Evolutionary conservation across 37 sponge, comb jelly and placozoan genomes (phyloP), one percentile per base, ranked within the genome.

Genomic region (Lycopodina hypogea): DNA sequence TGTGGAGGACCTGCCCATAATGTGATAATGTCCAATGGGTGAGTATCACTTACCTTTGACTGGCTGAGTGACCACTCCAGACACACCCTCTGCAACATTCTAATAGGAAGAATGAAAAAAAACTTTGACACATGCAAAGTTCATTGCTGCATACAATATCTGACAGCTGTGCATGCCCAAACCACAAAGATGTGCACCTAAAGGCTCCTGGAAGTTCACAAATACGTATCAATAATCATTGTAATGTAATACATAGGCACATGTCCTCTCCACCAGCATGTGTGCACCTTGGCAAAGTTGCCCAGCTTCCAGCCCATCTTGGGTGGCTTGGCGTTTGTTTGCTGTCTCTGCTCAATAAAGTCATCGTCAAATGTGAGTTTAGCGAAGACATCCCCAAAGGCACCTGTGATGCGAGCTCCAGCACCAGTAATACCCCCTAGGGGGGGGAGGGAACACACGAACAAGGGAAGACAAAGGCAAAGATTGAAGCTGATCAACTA

Each of bases 31-130:
- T n/a, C n/a, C n/a, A n/a, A n/a, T n/a, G n/a, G n/a, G n/a, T n/a
- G n/a, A n/a, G n/a, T n/a, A n/a, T n/a, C n/a, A n/a, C n/a, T n/a
- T 32, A 90, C 92, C 92, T 91, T 91, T 91, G 33, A 91, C 81
- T 30, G 92, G 92, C 56, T 91, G 92, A 12, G 84, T 82, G 11
- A 91, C 88, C 21, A 91, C 92, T 37, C 92, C 92, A 1, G 92
- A 87, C 12, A 91, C 88, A 18, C 92, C 92, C 60, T 83, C 84
- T 59, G 84, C 74, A 45, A 91, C 39, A 62, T 87, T 91, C 92
- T 91, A 19, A 59, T 24, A 23, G n/a, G 2, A 30, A 38, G n/a
- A 17, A 19, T 53, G 17, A 53, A 53, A 19, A 53, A 53, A 19
- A 53, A 17, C 55, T 19, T 17, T 53, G 17, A 19, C 55, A 53